Evolutionary conservation across 1,140 invertebrate genomes (phyloP), one percentile per base, ranked within the genome.

Genomic region (Lerema accius): DNA sequence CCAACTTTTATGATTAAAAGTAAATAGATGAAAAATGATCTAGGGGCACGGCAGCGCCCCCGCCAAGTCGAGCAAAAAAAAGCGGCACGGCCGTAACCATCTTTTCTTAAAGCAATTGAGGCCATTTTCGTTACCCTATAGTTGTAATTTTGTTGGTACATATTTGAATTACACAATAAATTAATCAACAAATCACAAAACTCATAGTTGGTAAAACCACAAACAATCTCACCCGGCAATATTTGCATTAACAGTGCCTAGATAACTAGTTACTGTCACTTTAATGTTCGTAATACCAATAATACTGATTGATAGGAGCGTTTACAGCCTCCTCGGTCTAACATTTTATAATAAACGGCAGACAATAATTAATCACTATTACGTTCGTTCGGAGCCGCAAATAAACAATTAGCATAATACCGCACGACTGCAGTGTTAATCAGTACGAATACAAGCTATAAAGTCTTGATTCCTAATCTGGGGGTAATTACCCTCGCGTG

Each of bases 371-470:
- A 26, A 48, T 48, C 15, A 59, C 42, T 59, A 59, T 19, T 45
- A 32, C 10, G 51, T 45, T 37, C 55, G 32, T 59, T 59, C 35
- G 26, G 17, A 16, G 39, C 28, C 42, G 42, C 51, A 68, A 51
- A 63, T 53, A 62, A 68, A 66, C 67, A 61, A 69, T 49, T 67
- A 58, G 35, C 63, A 67, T 48, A 72, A 59, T 49, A 39, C 45
- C 15, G 43, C 32, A 46, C 26, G 40, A 58, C 43, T 39, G 65
- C 65, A 67, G 71, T 67, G 62, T 63, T 72, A 69, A 69, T 64
- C 63, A 67, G 48, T 65, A 50, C 64, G 55, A 69, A 69, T 32
- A 1, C 28, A 7, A 7, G n/a, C n/a, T n/a, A n/a, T n/a, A n/a
- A n/a, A n/a, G n/a, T n/a, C n/a, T n/a, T n/a, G n/a, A n/a, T n/a